These are phyloP conservation scores for Heliconius eleuchia DNA, from an alignment of 1,140 invertebrate genomes.

Conservation along the genomic window DNA sequence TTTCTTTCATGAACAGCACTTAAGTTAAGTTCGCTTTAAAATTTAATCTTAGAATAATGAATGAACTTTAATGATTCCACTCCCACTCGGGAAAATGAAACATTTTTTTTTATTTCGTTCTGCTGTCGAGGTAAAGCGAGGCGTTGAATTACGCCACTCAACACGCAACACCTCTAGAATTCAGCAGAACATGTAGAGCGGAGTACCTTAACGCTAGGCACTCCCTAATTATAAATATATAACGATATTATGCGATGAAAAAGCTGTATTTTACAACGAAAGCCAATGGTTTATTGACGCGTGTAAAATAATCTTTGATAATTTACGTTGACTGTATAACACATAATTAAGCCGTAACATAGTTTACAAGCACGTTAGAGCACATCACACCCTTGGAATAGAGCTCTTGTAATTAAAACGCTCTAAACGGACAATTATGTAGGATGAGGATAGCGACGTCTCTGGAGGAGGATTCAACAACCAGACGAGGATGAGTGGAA, in stretches of 20 bases:
- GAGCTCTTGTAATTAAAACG: constrained; percentile 73
- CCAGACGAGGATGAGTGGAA: constrained; percentile 19
- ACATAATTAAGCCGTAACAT: constrained; percentile 49
- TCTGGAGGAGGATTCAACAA: constrained; percentile 43
- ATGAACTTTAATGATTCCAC: too few species aligned
- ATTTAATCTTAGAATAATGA: neutral
- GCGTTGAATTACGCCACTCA: too few species aligned
- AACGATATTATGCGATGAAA: neutral
- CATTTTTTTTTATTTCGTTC: too few species aligned
- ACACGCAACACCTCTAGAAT: too few species aligned
- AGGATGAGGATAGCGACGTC: constrained; percentile 44
- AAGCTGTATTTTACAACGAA: neutral
- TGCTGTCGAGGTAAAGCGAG: too few species aligned
- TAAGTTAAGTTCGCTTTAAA: neutral
- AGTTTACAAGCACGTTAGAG: constrained; percentile 66
- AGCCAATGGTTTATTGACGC: constrained; percentile 5
- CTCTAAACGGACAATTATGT: constrained; percentile 72
- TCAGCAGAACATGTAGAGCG: too few species aligned
- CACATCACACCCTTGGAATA: constrained; percentile 69
- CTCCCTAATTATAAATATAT: neutral
- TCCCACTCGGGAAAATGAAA: too few species aligned
- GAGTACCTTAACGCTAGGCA: too few species aligned
- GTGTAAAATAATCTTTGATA: constrained; percentile 35
- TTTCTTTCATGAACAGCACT: neutral
- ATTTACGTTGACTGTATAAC: constrained; percentile 46